Conservation (phyloP, 2,888 invertebrate species). For the Chloroclystis v-ata region DNA sequence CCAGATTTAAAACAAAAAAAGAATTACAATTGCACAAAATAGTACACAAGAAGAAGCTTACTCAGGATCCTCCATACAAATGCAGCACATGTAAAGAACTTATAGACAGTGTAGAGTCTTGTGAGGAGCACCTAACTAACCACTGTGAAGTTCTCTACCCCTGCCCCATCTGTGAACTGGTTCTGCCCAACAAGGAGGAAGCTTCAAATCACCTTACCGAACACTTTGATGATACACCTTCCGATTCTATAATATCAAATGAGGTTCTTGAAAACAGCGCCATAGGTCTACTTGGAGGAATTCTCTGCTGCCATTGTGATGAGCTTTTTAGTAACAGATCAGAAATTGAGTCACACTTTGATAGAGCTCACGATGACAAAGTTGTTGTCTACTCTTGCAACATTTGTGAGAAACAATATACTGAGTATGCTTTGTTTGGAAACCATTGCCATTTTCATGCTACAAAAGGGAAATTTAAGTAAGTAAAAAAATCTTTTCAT, state of each 20-base stretch:
- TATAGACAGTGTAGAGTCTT: constrained; percentile 48
- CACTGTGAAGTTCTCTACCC: constrained; percentile 52
- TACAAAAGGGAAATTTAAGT: constrained; percentile 57
- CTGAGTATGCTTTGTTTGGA: constrained; percentile 73
- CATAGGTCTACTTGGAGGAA: constrained; percentile 58
- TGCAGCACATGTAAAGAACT: constrained; percentile 50
- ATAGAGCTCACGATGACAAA: constrained; percentile 55
- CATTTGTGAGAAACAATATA: constrained; percentile 74
- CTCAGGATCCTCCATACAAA: constrained; percentile 50
- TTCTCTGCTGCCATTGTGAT: constrained; percentile 75
- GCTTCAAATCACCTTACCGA: constrained; percentile 50
- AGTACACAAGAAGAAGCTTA: constrained; percentile 45
- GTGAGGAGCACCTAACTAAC: constrained; percentile 56
- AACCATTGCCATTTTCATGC: constrained; percentile 78
- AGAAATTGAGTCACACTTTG: constrained; percentile 76
- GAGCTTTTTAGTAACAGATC: constrained; percentile 65
- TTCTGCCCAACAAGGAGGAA: constrained; percentile 40
- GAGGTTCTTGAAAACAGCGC: constrained; percentile 59
- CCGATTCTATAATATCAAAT: constrained; percentile 22
- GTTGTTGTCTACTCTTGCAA: constrained; percentile 74
- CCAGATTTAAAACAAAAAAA: constrained; percentile 56
- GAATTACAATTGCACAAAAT: constrained; percentile 56
- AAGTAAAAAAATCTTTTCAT: too few species aligned
- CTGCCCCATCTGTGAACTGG: constrained; percentile 60
- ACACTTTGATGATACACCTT: constrained; percentile 51